Evolutionary conservation across 2,888 invertebrate genomes (phyloP).

Genomic region (Sminthurinus aureus): DNA sequence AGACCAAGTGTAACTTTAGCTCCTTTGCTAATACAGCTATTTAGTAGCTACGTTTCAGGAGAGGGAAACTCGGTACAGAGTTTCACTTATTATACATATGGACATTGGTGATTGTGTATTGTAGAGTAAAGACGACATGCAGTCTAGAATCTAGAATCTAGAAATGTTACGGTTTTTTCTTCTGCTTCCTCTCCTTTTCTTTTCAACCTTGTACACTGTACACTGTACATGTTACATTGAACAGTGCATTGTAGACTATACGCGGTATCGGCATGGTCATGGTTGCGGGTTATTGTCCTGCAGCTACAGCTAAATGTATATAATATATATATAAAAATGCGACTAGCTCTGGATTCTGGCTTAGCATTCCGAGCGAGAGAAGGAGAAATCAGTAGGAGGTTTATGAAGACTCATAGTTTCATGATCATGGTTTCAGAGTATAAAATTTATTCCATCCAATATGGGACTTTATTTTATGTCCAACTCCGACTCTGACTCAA

Average conservation of each 20-base stretch:
- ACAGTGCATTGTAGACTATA: no score
- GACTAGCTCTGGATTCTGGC: background rate
- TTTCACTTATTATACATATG: background rate
- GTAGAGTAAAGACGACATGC: background rate
- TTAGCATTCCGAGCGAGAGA: background rate
- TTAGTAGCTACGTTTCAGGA: background rate
- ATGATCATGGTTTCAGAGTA: slow-evolving; percentile 26
- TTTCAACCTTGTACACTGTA: background rate
- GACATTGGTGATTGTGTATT: background rate
- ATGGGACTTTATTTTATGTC: slow-evolving; percentile 39
- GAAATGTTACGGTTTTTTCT: background rate
- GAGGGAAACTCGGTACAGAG: background rate
- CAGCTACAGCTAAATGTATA: background rate
- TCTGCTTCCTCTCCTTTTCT: background rate
- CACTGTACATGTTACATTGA: background rate
- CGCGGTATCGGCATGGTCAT: background rate
- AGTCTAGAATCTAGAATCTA: no score
- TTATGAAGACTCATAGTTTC: slow-evolving; percentile 15
- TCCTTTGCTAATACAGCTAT: background rate
- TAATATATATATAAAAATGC: background rate
- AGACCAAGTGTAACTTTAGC: background rate
- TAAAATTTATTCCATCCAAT: slow-evolving; percentile 42
- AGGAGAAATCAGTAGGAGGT: slow-evolving; percentile 3
- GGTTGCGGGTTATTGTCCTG: background rate
- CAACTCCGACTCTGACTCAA: slow-evolving; percentile 7